Base-by-base conservation (phyloP, 2,888 invertebrate species). In the Dicyrtomina minuta region DNA sequence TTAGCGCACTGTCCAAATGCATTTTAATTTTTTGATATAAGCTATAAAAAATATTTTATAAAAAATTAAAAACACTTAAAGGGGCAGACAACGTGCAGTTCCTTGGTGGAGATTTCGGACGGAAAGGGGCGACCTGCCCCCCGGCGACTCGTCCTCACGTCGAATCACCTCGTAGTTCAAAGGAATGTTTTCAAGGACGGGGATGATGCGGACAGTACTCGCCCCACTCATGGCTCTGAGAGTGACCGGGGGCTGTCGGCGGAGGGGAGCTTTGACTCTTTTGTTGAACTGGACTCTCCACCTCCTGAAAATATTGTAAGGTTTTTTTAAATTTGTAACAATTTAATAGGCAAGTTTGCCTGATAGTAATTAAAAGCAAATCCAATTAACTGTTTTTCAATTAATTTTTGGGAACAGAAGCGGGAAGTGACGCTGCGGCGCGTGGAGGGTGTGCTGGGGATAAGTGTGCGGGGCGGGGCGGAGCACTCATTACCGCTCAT, bases 401-500 rank as follows among this genome's bases (percentile, higher is more conserved):
- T n/a, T n/a, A n/a, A n/a, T 81, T 83, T n/a, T n/a, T n/a, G n/a
- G n/a, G n/a, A n/a, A 5, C 81, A 95, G 91, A 93, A 94, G 81
- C 87, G 96, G 76, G 92, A 92, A 88, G 93, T 96, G 64, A 89
- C 89, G 56, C 85, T 95, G 71, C 91, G 92, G 81, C 90, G 91
- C 81, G 88, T 91, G 66, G 94, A 94, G 10, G 94, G 95, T 20
- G 70, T 66, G 1, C 86, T 96, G 64, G 96, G 96, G 3, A 85
- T 96, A 64, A 94, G 94, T 83, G 94, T 96, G 83, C 95, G 95
- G 83, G 98, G 97, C 24, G 98, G 98, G 10, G 90, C 93, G 0
- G 97, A 98, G 81, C 95, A 96, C 83, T 93, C 93, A 82, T 87
- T 98, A 79, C 98, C 97, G 49, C 93, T 98, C 79, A 88, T 98